These are phyloP conservation scores for Lepidonotus clava DNA, from an alignment of 2,888 invertebrate species.

Conservation along the genomic window DNA sequence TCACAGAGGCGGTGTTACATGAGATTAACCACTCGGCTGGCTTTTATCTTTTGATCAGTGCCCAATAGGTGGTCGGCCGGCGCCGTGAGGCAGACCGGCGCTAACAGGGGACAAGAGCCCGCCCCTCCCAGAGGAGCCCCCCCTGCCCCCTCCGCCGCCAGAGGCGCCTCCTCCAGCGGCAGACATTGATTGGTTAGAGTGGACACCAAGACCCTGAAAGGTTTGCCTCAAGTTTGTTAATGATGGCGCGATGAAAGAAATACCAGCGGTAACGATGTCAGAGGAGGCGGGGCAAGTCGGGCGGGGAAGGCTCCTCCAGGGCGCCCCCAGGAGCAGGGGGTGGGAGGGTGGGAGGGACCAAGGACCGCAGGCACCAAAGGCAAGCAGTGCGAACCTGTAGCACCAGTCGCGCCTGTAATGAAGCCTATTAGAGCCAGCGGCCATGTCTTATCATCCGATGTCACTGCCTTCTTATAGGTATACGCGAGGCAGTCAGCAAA, in stretches of 20 bases:
- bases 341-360: neutral
- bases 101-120: constrained; percentile 17
- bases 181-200: constrained; percentile 43
- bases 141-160: neutral
- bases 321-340: neutral
- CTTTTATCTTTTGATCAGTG: constrained; percentile 43
- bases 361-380: neutral
- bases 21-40: constrained; percentile 8
- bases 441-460: constrained; percentile 33
- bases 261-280: constrained; percentile 17
- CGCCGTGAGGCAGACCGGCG: neutral
- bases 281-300: too few relatives aligned
- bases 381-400: too few relatives aligned
- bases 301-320: too few relatives aligned
- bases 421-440: constrained; percentile 13
- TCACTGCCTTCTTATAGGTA: neutral
- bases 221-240: constrained; percentile 29
- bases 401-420: too few relatives aligned
- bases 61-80: neutral
- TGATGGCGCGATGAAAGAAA: constrained; percentile 39
- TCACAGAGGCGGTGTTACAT: constrained; percentile 9
- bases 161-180: neutral
- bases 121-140: neutral
- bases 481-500: neutral
- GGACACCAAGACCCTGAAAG: constrained; percentile 5